Percentiles rank a stretch among this genome's conserved stretches.
These are phyloP conservation scores for Chaetorhynchus papuensis DNA, from an alignment of 2,113 vertebrate genomes.

Conservation along the genomic window DNA sequence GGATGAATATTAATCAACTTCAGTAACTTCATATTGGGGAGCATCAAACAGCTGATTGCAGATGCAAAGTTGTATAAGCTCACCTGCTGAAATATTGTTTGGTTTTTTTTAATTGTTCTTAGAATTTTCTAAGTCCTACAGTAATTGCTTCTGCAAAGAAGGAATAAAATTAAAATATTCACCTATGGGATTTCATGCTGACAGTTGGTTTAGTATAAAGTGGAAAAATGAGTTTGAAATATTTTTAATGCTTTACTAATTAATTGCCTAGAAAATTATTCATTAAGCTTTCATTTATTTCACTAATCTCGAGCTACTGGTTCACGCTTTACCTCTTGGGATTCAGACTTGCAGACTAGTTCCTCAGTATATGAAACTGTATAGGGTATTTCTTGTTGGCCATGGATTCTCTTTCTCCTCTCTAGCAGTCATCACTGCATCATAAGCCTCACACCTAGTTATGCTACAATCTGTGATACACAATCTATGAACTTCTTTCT, in stretches of 20 bases:
- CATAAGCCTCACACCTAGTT: not conserved
- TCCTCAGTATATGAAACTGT: not conserved
- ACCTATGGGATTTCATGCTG: not conserved
- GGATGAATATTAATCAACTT: not conserved
- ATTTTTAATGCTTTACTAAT: not conserved
- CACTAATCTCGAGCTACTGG: not conserved
- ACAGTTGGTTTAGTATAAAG: not conserved
- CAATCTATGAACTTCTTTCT: not conserved
- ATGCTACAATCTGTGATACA: not conserved
- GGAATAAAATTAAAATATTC: not conserved
- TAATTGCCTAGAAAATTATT: not conserved
- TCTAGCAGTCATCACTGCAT: not conserved
- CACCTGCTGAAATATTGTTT: not conserved
- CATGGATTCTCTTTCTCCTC: not conserved
- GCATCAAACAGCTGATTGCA: not conserved
- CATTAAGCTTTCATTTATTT: not conserved
- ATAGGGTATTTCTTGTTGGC: not conserved
- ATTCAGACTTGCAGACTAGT: not conserved
- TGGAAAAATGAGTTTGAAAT: not conserved
- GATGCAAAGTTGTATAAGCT: not conserved
- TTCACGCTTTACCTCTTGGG: not conserved
- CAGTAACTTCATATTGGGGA: not conserved
- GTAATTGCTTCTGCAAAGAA: not conserved
- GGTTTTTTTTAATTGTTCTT: not conserved
- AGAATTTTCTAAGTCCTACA: not conserved